Base-by-base conservation (phyloP, 1,140 invertebrate genomes). In the Pectinophora gossypiella region DNA sequence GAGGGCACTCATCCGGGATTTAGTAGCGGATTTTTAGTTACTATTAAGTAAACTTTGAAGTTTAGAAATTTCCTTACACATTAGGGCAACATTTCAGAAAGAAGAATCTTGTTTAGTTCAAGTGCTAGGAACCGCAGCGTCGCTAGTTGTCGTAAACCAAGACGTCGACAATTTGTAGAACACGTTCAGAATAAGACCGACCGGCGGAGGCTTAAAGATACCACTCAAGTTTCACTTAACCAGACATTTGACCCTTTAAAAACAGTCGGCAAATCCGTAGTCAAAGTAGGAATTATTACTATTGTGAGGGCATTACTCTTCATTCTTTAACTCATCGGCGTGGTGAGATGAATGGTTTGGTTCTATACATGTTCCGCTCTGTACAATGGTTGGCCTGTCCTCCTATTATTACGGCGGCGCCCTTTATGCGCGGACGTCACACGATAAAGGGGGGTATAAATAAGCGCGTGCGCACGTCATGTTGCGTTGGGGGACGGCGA, bases 331-430 rank as follows among this genome's bases (percentile, higher is more conserved):
- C 50, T 62, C 61, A 57, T 68, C 63, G 60, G 54, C 62, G 32
- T 45, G 50, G 5, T 48, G 67, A 79, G 68, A 84, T 79, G 77
- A 81, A 84, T 83, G 79, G 68, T 62, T 52, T 42, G 52, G 59
- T 10, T 19, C 45, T 68, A 58, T 65, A 63, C 73, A 72, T 66
- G 67, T 68, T 59, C 48, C 50, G 45, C 40, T 12, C 21, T 15
- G 64, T 77, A 71, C 75, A 78, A 82, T 68, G 65, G 61, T 56
- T 50, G 46, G 61, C 59, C 56, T 69, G 72, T 73, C 70, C 63
- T 72, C 72, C 71, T 79, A 73, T 77, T 78, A 79, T 81, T 64
- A 68, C 59, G 70, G 68, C 77, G 79, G 79, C 71, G 65, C 50
- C 64, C 68, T 81, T 84, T 75, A 69, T 67, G 54, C 59, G 51